These are phyloP conservation scores for Drosophila dunni DNA, from an alignment of 1,140 invertebrate species.

Conservation along the genomic window DNA sequence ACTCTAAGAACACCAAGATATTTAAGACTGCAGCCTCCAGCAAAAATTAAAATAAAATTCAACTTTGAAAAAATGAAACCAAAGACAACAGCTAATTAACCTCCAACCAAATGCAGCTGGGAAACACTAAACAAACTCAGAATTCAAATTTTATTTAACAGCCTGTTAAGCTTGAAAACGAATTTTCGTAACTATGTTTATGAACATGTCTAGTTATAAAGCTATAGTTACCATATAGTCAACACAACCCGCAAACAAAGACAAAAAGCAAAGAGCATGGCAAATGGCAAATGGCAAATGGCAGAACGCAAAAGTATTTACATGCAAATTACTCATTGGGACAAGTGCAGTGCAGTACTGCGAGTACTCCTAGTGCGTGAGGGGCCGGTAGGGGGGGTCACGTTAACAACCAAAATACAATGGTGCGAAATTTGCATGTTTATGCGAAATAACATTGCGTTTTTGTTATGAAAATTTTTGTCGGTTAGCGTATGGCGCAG, in stretches of 20 bases:
- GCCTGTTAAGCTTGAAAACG: not conserved
- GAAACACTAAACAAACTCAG: slow-evolving; percentile 2
- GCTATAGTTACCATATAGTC: slow-evolving; percentile 4
- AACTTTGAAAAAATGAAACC: not conserved
- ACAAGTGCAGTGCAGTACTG: slow-evolving; percentile 50
- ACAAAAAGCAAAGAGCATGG: slow-evolving; percentile 31
- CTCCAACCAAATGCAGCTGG: not conserved
- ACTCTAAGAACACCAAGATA: no score
- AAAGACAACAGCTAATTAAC: slow-evolving; percentile 1
- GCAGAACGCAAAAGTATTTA: slow-evolving; percentile 53
- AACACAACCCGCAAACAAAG: not conserved
- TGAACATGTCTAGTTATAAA: not conserved
- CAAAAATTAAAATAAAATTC: not conserved
- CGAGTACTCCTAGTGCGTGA: not conserved
- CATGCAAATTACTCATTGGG: slow-evolving; percentile 77
- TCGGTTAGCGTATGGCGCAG: slow-evolving; percentile 28
- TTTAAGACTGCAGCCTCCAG: not conserved
- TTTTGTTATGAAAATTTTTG: slow-evolving; percentile 60
- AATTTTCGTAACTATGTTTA: not conserved
- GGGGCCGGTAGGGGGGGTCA: no score
- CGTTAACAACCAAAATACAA: slow-evolving; percentile 26
- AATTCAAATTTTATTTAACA: not conserved
- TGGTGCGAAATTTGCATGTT: slow-evolving; percentile 76
- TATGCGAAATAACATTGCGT: slow-evolving; percentile 73
- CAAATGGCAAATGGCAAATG: slow-evolving; percentile 30